These are phyloP conservation scores for Manis pentadactyla DNA, from an alignment of 2,797 vertebrate species.

Conservation along the genomic window DNA sequence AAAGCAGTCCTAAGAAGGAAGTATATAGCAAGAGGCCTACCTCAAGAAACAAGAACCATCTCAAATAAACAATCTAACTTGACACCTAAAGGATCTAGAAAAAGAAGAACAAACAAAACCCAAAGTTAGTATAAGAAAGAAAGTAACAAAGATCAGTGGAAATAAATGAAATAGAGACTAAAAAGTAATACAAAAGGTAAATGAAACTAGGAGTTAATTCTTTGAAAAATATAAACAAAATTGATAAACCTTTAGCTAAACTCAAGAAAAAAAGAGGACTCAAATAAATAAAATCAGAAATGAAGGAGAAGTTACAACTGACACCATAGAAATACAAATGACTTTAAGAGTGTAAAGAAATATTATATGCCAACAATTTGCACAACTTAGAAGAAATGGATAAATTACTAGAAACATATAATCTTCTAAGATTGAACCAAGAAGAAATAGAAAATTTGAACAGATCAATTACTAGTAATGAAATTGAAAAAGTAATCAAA, in stretches of 20 bases:
- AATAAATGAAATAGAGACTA: background rate
- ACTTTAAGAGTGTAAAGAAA: background rate
- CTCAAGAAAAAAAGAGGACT: background rate
- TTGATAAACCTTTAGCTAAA: background rate
- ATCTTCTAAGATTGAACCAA: too few species aligned
- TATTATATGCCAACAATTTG: background rate
- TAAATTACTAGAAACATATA: too few species aligned
- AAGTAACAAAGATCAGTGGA: background rate
- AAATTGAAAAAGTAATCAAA: too few species aligned
- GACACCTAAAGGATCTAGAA: background rate
- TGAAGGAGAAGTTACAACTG: background rate
- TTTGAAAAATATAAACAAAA: background rate
- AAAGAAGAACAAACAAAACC: background rate
- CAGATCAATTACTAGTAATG: too few species aligned
- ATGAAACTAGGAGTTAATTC: background rate
- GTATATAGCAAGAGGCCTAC: background rate
- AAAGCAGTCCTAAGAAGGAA: background rate
- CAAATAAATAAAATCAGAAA: background rate
- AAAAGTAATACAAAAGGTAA: background rate
- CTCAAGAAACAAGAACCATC: background rate
- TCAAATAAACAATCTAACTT: background rate
- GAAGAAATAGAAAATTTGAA: too few species aligned
- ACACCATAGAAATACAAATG: background rate
- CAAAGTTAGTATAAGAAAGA: background rate
- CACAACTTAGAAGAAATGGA: too few species aligned